Evolutionary conservation across 2,888 invertebrate species (phyloP).

Genomic region (Melanostoma scalare): DNA sequence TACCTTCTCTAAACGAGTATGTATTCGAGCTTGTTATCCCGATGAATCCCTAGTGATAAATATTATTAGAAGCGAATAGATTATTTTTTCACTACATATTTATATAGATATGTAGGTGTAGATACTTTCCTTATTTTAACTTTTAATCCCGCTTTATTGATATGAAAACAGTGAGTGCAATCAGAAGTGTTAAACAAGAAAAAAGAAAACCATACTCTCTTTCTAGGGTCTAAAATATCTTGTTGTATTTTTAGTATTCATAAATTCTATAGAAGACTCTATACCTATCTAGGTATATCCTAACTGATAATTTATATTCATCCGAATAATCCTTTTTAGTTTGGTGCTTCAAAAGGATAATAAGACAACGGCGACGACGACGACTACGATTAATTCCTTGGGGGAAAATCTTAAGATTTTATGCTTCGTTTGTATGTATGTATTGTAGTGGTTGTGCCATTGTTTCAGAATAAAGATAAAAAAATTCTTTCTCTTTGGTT

Average conservation of each 20-base stretch:
- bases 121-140: too few relatives aligned
- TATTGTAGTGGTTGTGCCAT: constrained; percentile 40
- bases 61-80: constrained; percentile 20
- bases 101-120: too few relatives aligned
- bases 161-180: too few relatives aligned
- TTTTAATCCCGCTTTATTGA: too few relatives aligned
- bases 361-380: constrained; percentile 41
- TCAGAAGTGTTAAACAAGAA: not conserved
- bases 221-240: not conserved
- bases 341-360: constrained; percentile 57
- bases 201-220: constrained; percentile 16
- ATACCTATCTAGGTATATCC: constrained; percentile 22
- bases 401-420: constrained; percentile 54
- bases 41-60: constrained; percentile 43
- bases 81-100: not conserved
- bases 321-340: constrained; percentile 65
- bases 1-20: not conserved
- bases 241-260: not conserved
- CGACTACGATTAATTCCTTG: constrained; percentile 57
- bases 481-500: constrained; percentile 13
- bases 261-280: constrained; percentile 1
- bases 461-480: constrained; percentile 30
- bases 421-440: constrained; percentile 6
- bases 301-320: constrained; percentile 66
- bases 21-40: not conserved